Evolutionary conservation across 1,140 invertebrate species (phyloP), one percentile per base, ranked within the genome.

Genomic region (Papilio glaucus): DNA sequence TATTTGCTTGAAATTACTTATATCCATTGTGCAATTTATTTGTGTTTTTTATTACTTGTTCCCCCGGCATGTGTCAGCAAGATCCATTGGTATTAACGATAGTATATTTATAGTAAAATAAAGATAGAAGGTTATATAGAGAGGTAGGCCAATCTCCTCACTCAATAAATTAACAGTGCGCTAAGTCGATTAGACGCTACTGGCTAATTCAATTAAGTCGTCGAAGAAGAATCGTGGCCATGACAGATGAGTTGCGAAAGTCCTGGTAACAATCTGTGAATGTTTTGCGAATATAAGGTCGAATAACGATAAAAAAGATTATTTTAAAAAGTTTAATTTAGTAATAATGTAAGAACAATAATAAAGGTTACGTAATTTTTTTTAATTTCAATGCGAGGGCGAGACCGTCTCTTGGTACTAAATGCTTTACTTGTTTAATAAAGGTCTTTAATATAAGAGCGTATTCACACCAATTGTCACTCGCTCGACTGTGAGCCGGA

Each of bases 121-220:
- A n/a, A n/a, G 38, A 39, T 8, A 1, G 24, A 60, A 38, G 60
- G 60, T 62, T 37, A 62, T 62, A 15, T n/a, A n/a, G 33, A 62
- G 18, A 15, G 33, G 60, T 62, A 62, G 42, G 15, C 1, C 15
- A 49, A 49, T 18, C 5, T 18, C 18, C 41, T 6, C 3, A 18
- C 1, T 53, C 45, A 53, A 24, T 13, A 12, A 12, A 0, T 24
- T 12, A 53, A 0, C 9, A 10, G 4, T 63, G 33, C 33, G 37
- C n/a, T 63, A 18, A 38, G n/a, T 38, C 8, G 15, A 63, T 63
- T 38, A 63, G 37, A 63, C 37, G 9, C 8, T 1, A 37, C 8
- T 29, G 61, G 9, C 61, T 63, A 63, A 63, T 39, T 39, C 15
- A 15, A 39, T 63, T 53, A 53, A 53, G 18, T 53, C 49, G 29